Conservation (phyloP, 2,888 invertebrate species). For the Cotesia congregata region DNA sequence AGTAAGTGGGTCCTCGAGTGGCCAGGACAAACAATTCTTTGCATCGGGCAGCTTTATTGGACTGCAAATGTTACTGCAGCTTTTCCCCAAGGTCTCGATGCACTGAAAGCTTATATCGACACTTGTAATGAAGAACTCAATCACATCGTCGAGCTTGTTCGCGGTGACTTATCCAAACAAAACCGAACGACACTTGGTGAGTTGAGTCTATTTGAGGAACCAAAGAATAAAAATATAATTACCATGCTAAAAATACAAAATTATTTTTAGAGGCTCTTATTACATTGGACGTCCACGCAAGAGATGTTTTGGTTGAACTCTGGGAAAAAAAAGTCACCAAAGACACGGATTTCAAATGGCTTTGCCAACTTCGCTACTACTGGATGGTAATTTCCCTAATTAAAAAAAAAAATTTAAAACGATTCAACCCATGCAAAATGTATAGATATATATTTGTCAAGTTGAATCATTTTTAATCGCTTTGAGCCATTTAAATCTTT, state of each 20-base stretch:
- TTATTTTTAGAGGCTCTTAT: conserved; percentile 82
- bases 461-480: too few species aligned
- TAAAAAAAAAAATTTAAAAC: too few species aligned
- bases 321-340: conserved; percentile 77
- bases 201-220: conserved; percentile 17
- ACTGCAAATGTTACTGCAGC: conserved; percentile 87
- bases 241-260: not conserved
- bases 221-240: not conserved
- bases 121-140: conserved; percentile 84
- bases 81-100: conserved; percentile 74
- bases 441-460: too few species aligned
- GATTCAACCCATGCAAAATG: too few species aligned
- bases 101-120: conserved; percentile 77
- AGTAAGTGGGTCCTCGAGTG: conserved; percentile 75
- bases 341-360: conserved; percentile 91
- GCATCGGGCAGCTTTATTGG: conserved; percentile 89
- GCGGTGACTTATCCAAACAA: conserved; percentile 88
- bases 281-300: conserved; percentile 92
- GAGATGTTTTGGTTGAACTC: conserved; percentile 85
- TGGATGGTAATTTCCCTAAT: conserved; percentile 76
- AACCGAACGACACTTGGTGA: conserved; percentile 89
- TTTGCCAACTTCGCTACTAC: conserved; percentile 88
- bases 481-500: too few species aligned
- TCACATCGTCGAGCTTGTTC: conserved; percentile 86
- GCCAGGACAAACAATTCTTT: conserved; percentile 79